Conservation (phyloP, 1,140 invertebrate species). For the Zeugodacus cucurbitae region DNA sequence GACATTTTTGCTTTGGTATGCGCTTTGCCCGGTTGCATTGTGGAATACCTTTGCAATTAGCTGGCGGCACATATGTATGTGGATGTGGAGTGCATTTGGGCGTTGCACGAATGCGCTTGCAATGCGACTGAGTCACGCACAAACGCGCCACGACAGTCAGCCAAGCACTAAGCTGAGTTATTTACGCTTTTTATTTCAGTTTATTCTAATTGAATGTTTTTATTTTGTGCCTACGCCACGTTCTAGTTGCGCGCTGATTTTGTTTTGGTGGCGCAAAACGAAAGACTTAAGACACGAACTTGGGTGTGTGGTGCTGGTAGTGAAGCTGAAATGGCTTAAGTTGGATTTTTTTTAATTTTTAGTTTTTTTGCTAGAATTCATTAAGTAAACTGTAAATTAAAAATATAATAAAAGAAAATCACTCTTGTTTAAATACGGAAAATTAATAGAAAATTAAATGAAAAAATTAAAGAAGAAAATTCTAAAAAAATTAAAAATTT, state of each 20-base stretch:
- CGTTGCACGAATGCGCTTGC: not conserved
- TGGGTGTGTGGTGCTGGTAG: not conserved
- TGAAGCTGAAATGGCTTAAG: not conserved
- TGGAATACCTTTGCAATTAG: not conserved
- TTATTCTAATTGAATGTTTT: conserved; percentile 15
- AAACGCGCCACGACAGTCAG: not conserved
- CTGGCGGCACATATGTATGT: not conserved
- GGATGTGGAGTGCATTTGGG: not conserved
- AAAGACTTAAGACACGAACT: conserved; percentile 26
- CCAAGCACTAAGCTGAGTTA: not conserved
- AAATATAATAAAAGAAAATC: too few species aligned
- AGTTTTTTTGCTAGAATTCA: not conserved
- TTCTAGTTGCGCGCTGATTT: not conserved
- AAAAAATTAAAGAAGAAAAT: not conserved
- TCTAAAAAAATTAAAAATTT: not conserved
- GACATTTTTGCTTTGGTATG: not conserved
- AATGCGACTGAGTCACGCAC: not conserved
- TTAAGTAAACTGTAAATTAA: not conserved
- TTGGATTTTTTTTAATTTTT: not conserved
- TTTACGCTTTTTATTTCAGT: not conserved
- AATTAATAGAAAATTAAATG: too few species aligned
- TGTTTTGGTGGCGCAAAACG: not conserved
- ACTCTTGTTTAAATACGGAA: too few species aligned
- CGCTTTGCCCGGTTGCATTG: not conserved
- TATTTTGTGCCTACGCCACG: not conserved